Conservation (phyloP, 1,140 invertebrate species). For the Chironomus tepperi region DNA sequence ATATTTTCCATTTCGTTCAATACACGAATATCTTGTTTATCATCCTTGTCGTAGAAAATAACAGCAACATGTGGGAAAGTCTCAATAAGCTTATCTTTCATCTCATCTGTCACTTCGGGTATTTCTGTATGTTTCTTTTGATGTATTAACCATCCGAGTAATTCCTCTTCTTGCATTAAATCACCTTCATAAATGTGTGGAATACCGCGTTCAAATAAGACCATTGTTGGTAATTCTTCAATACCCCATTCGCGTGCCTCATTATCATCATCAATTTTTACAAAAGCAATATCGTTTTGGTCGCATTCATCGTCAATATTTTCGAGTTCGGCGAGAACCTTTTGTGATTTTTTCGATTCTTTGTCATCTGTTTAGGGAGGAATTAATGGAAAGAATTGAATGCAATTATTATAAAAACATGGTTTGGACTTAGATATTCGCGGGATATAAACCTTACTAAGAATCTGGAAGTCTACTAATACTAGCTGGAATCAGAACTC, state of each 20-base stretch:
- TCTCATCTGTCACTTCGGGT: conserved; percentile 86
- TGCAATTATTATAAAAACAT: too few species aligned
- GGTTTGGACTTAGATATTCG: too few species aligned
- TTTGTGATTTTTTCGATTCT: conserved; percentile 83
- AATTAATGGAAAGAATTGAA: too few species aligned
- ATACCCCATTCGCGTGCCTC: conserved; percentile 87
- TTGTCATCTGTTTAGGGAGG: conserved; percentile 74
- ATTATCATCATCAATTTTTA: conserved; percentile 82
- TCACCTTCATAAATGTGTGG: conserved; percentile 86
- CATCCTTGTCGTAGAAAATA: conserved; percentile 83
- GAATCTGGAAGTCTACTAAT: too few species aligned
- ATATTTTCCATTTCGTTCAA: conserved; percentile 86
- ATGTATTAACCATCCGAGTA: conserved; percentile 79
- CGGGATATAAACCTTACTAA: too few species aligned
- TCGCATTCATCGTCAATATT: conserved; percentile 93
- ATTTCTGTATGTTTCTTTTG: conserved; percentile 86
- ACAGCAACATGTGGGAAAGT: conserved; percentile 69
- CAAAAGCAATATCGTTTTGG: conserved; percentile 83
- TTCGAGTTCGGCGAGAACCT: conserved; percentile 76
- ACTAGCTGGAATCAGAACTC: too few species aligned
- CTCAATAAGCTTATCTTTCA: conserved; percentile 86
- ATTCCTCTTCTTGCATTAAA: conserved; percentile 82
- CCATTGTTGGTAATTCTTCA: conserved; percentile 66
- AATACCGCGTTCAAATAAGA: conserved; percentile 82
- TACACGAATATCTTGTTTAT: conserved; percentile 78